These are phyloP conservation scores for Rhizoglyphus robini DNA, from an alignment of 1,140 invertebrate species.

Conservation along the genomic window DNA sequence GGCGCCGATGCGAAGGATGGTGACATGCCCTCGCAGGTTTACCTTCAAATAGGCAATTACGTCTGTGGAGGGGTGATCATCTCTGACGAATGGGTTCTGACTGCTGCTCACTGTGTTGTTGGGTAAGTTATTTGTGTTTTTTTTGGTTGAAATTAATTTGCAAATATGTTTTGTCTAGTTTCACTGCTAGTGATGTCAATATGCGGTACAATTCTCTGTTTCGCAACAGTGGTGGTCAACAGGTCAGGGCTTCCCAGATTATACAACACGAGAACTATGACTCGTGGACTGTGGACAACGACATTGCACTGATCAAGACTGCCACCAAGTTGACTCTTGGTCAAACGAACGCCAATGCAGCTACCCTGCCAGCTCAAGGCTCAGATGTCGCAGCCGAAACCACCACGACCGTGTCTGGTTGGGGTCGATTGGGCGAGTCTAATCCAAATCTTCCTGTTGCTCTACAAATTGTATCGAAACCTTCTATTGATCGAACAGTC, in stretches of 20 bases:
- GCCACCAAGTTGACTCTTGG: background rate
- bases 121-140: background rate
- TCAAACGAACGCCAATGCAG: background rate
- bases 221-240: background rate
- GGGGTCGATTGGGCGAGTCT: background rate
- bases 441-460: background rate
- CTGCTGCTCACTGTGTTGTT: slow-evolving; percentile 62
- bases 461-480: background rate
- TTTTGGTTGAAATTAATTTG: background rate
- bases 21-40: background rate
- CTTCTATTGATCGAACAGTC: background rate
- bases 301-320: background rate
- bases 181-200: background rate
- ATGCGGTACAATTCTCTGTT: background rate
- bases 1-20: background rate
- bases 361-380: background rate
- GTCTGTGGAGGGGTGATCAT: slow-evolving; percentile 68
- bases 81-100: slow-evolving; percentile 59
- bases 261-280: background rate
- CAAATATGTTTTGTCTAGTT: background rate
- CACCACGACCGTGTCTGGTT: background rate
- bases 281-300: background rate
- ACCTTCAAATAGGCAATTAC: slow-evolving; percentile 29
- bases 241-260: background rate
- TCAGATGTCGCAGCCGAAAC: background rate